phyloP scores from a whole-genome alignment of 2,888 invertebrate species.

The Dynastes hyllus region DNA sequence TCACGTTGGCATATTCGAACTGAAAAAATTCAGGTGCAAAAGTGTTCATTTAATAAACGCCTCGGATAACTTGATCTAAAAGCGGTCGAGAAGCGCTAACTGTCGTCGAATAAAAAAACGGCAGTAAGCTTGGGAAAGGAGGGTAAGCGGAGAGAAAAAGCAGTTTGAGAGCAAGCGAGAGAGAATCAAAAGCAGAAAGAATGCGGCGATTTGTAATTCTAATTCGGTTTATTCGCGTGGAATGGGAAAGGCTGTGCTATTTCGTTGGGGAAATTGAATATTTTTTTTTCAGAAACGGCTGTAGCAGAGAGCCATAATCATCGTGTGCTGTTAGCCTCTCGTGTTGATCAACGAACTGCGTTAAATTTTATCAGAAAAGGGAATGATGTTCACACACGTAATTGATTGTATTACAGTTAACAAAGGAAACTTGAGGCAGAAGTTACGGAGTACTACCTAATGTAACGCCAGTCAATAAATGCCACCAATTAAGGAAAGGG shows the following conservation, averaged over 20 bases:
- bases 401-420: background rate
- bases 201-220: conserved; percentile 39
- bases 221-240: conserved; percentile 35
- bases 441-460: too few species aligned
- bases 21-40: conserved; percentile 50
- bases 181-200: conserved; percentile 36
- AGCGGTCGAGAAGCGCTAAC: conserved; percentile 42
- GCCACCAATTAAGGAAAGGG: too few species aligned
- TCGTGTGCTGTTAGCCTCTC: background rate
- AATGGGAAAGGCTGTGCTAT: conserved; percentile 24
- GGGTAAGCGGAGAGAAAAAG: background rate
- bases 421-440: too few species aligned
- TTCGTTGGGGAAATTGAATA: conserved; percentile 34
- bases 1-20: conserved; percentile 6
- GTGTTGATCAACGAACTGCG: background rate
- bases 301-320: background rate
- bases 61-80: conserved; percentile 43
- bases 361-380: background rate
- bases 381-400: background rate
- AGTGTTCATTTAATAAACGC: conserved; percentile 51
- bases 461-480: too few species aligned
- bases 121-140: background rate
- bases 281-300: conserved; percentile 26
- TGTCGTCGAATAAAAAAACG: conserved; percentile 37
- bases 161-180: background rate